Evolutionary conservation across 2,113 vertebrate genomes (phyloP).

Genomic region (Fulmarus glacialis): DNA sequence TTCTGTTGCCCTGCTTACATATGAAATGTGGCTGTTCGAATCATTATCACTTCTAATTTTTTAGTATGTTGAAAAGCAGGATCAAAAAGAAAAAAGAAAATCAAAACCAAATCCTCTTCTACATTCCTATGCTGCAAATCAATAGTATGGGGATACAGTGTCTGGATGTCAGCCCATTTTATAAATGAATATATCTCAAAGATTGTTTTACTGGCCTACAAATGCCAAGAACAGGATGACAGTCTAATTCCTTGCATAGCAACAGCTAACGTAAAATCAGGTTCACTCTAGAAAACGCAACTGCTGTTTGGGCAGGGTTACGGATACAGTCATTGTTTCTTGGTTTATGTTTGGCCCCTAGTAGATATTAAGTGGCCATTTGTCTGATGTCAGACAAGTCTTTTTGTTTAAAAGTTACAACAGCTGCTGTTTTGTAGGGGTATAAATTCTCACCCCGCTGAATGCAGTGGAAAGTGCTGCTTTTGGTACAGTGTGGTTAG

Average conservation of each 20-base stretch:
- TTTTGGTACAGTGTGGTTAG: neutral
- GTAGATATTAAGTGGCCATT: neutral
- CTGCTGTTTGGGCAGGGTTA: neutral
- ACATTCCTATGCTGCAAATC: neutral
- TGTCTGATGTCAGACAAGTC: neutral
- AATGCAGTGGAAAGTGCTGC: neutral
- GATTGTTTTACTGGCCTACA: conserved; percentile 19
- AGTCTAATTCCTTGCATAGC: conserved; percentile 29
- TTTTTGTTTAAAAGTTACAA: conserved; percentile 3
- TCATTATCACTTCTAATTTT: conserved; percentile 10
- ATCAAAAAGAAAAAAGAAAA: neutral
- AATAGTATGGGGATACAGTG: neutral
- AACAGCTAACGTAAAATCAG: conserved; percentile 27
- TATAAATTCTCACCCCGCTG: neutral
- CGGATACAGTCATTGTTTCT: neutral
- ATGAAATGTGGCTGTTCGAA: neutral
- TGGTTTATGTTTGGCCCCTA: neutral
- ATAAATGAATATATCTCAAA: neutral
- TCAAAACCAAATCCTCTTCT: neutral
- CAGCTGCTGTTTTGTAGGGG: neutral
- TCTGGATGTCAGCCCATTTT: conserved; percentile 22
- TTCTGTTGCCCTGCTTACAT: neutral
- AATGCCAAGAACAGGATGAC: conserved; percentile 32
- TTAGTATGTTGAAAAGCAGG: neutral
- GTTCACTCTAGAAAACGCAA: neutral